phyloP scores from a whole-genome alignment of 2,888 invertebrate genomes.

The Abrostola tripartita region DNA sequence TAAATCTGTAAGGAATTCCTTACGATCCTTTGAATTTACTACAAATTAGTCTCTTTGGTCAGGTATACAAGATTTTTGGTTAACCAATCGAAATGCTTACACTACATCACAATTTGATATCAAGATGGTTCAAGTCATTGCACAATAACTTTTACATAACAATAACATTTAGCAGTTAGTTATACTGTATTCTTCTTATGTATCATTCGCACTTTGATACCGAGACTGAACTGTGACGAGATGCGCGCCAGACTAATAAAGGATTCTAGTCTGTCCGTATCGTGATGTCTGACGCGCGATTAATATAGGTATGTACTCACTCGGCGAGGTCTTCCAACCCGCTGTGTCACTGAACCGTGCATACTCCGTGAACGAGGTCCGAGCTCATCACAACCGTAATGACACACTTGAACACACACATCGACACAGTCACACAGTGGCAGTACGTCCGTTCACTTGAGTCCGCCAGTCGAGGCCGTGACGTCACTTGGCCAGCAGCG shows the following conservation, averaged over 20 bases:
- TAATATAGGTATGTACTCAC: too few species aligned
- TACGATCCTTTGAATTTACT: background rate
- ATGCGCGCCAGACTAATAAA: too few species aligned
- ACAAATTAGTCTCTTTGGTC: constrained; percentile 6
- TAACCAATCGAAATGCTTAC: constrained; percentile 28
- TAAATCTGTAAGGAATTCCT: background rate
- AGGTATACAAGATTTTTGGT: background rate
- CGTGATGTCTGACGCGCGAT: too few species aligned
- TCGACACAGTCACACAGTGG: background rate
- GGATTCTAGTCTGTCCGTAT: too few species aligned
- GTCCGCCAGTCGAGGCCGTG: background rate
- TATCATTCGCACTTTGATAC: background rate
- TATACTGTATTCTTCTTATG: too few species aligned
- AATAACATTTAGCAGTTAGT: too few species aligned
- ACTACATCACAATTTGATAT: constrained; percentile 57
- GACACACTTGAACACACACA: background rate
- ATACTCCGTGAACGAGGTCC: too few species aligned
- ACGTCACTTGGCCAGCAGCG: constrained; percentile 64
- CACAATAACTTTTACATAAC: background rate
- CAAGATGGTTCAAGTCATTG: constrained; percentile 33
- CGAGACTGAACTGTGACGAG: background rate
- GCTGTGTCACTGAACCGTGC: too few species aligned
- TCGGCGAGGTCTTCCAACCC: too few species aligned
- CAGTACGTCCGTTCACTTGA: background rate
- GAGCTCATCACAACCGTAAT: too few species aligned